Percentiles rank a stretch among this genome's conserved stretches.
Conservation (phyloP, 1,140 invertebrate species). For the Octopus sinensis region DNA sequence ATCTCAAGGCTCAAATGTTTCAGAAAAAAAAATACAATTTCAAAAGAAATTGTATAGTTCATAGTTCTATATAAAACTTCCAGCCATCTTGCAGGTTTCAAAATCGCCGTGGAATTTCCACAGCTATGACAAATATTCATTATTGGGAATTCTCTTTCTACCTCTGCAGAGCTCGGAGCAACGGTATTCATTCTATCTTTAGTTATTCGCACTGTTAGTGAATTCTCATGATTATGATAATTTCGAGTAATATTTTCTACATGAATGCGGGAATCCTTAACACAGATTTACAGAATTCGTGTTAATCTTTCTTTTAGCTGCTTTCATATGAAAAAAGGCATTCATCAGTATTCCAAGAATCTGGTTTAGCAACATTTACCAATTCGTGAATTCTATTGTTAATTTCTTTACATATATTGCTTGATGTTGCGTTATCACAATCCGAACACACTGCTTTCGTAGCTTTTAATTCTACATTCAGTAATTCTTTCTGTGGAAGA, state of each 20-base stretch:
- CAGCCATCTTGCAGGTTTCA: no score
- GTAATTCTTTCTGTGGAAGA: background rate
- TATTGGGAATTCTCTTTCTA: background rate
- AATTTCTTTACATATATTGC: background rate
- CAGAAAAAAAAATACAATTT: no score
- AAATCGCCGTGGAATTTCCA: no score
- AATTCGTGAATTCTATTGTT: background rate
- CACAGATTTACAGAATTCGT: background rate
- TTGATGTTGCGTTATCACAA: conserved; percentile 1
- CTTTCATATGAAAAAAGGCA: background rate
- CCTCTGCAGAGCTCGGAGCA: background rate
- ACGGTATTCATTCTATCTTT: background rate
- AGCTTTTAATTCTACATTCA: background rate
- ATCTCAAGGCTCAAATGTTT: no score
- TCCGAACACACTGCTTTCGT: background rate
- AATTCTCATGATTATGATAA: conserved; percentile 6
- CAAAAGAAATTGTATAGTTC: no score
- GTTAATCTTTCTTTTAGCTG: conserved; percentile 1
- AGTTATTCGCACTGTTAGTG: background rate
- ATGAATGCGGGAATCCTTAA: background rate
- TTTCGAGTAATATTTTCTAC: conserved; percentile 8
- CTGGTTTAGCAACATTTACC: background rate
- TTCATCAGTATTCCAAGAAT: conserved; percentile 5
- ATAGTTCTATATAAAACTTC: no score
- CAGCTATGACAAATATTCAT: no score